Base-by-base conservation (phyloP, 2,113 vertebrate genomes). In the Plectropomus leopardus region DNA sequence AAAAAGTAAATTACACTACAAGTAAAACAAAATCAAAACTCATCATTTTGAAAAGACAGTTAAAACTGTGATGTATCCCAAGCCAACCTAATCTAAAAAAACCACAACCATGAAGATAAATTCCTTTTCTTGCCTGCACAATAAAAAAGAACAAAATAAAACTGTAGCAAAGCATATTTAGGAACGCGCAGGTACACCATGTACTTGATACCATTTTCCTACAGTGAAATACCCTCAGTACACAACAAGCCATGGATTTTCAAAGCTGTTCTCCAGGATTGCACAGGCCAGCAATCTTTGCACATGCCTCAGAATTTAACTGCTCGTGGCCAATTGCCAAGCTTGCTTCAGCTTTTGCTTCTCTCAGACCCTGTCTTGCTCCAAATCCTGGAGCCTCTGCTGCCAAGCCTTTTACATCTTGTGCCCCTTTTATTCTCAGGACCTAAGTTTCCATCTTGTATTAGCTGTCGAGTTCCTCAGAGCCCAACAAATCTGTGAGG, bases 391-490 rank as follows among this genome's bases (percentile, higher is more conserved):
- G 28, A 21, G 30, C 63, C 30, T 7, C 13, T 32, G 60, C 34
- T 40, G 14, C 45, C 24, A 51, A 48, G 23, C 14, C 24, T 48
- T 50, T 69, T 4, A 50, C 24, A 30, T 42, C 24, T 15, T 53
- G 14, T 58, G 32, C 23, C 23, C 2, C 24, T 11, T 74, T 45
- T 30, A 13, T 30, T 70, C 3, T 2, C 21, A 3, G 9, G 50
- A 42, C 47, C 4, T 7, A 4, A 28, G 21, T 65, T 30, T 53
- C 15, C 15, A 9, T 16, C 4, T 44, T 44, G 1, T 55, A 30
- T 50, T 48, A 55, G 55, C 71, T 47, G 58, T n/a, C 55, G 30
- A 57, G 15, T 40, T 36, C 64, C 71, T 69, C 3, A 17, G 40
- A 76, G 50, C 24, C 26, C 16, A 67, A 30, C 34, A 45, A 54